A percentile compares a stretch with the other conserved stretches of the same genome.
phyloP scores from a whole-genome alignment of 2,113 vertebrate species.

The Onychostoma macrolepis region DNA sequence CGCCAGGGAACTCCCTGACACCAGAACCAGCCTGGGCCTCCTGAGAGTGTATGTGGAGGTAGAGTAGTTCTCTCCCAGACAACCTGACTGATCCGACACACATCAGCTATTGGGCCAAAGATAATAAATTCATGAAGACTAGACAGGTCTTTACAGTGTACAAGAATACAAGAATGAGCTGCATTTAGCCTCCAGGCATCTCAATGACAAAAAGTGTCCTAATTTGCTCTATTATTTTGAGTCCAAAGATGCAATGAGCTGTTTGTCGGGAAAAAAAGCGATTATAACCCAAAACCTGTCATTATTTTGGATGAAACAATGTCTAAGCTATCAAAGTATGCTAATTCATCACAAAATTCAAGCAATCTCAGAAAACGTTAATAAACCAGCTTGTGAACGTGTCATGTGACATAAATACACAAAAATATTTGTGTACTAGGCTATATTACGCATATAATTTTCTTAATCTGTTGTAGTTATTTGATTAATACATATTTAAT shows the following conservation, averaged over 20 bases:
- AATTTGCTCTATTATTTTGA: neutral
- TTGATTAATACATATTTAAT: neutral
- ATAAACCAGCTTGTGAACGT: neutral
- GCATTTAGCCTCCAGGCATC: neutral
- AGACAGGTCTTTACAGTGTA: neutral
- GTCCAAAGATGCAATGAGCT: neutral
- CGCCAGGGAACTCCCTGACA: constrained; percentile 51
- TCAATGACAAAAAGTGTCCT: neutral
- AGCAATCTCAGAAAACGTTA: neutral
- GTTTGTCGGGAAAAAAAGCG: neutral
- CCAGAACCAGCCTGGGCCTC: constrained; percentile 22
- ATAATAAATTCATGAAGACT: neutral
- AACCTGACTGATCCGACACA: constrained; percentile 10
- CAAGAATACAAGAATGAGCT: neutral
- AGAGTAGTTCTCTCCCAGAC: neutral
- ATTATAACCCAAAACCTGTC: neutral
- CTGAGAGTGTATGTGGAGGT: constrained; percentile 8
- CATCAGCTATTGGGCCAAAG: neutral
- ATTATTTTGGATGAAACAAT: no score
- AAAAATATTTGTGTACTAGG: no score
- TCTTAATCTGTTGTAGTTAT: neutral
- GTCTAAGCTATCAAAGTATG: neutral
- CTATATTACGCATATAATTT: no score
- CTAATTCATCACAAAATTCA: neutral
- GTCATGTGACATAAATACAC: neutral